Base-by-base conservation (phyloP, 2,113 vertebrate species). In the Carollia perspicillata region DNA sequence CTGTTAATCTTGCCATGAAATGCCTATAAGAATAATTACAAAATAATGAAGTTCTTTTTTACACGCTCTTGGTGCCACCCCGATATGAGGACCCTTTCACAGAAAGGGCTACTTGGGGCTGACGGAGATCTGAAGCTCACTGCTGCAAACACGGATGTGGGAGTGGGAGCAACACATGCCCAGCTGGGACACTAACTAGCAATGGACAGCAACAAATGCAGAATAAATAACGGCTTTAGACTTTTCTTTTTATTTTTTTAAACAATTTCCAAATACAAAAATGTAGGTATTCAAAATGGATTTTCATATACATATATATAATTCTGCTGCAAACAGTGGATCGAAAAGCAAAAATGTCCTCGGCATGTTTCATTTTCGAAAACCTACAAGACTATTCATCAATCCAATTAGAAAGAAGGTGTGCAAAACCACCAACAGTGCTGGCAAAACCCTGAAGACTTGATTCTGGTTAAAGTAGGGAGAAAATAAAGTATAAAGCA, bases 31-130 rank as follows among this genome's bases (percentile, higher is more conserved):
- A 98, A 99, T 98, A 77, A 96, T 96, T 97, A 98, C 98, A 98
- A 98, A 98, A 97, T 65, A 92, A 96, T 96, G 94, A 72, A 71
- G 89, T 98, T 98, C 2, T 2, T 89, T 83, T 84, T 74, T n/a
- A 96, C 92, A 96, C 75, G 71, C 75, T 93, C 96, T 93, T 90
- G 95, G 94, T 97, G 96, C 97, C 83, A 77, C 97, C 98, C 95
- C 7, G 86, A 97, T 16, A 94, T 97, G 97, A 95, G 89, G 97
- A 98, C 99, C 99, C 99, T 99, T 99, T 99, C 99, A 99, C 98
- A 99, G 99, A 99, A 99, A 99, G 99, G 99, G 99, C 97, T 97
- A 98, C 97, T 98, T 97, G 94, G 93, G 95, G 44, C 86, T 97
- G 75, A 78, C 72, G 97, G 94, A 98, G 96, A 97, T 98, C 97